phyloP scores from a whole-genome alignment of 2,113 vertebrate genomes.

The Gavia stellata region DNA sequence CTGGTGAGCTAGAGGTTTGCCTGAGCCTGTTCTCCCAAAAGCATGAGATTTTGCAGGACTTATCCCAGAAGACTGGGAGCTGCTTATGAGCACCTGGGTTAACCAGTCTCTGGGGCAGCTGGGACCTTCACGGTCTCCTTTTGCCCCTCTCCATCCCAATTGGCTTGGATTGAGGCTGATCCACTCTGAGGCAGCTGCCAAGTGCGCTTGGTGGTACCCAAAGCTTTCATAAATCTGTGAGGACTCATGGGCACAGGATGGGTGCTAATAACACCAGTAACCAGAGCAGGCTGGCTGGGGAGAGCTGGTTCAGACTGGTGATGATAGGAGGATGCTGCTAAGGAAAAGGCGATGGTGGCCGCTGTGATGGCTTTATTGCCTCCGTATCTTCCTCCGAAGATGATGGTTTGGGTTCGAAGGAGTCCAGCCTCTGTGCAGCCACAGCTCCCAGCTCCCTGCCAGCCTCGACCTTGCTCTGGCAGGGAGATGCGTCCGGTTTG shows the following conservation, averaged over 20 bases:
- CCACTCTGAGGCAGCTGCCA: neutral
- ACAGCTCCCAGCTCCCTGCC: neutral
- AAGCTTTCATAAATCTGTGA: neutral
- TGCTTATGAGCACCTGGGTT: neutral
- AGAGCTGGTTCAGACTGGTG: neutral
- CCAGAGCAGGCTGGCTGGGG: neutral
- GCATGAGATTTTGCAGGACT: neutral
- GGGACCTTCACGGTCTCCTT: neutral
- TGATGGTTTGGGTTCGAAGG: neutral
- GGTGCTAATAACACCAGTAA: neutral
- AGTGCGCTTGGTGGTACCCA: neutral
- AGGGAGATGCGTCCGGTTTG: neutral
- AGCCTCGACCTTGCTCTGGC: accelerated
- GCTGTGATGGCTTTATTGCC: neutral
- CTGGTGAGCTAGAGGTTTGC: neutral
- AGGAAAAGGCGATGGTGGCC: neutral
- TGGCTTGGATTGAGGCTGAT: neutral
- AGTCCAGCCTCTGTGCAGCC: neutral
- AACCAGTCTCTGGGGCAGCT: neutral
- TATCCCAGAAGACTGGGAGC: neutral
- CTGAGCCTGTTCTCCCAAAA: neutral
- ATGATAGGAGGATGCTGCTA: neutral
- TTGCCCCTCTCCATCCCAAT: neutral
- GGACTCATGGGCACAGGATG: neutral
- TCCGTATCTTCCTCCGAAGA: neutral